A percentile compares a stretch with the other conserved stretches of the same genome.
phyloP scores from a whole-genome alignment of 2,113 vertebrate species.

The Eublepharis macularius region DNA sequence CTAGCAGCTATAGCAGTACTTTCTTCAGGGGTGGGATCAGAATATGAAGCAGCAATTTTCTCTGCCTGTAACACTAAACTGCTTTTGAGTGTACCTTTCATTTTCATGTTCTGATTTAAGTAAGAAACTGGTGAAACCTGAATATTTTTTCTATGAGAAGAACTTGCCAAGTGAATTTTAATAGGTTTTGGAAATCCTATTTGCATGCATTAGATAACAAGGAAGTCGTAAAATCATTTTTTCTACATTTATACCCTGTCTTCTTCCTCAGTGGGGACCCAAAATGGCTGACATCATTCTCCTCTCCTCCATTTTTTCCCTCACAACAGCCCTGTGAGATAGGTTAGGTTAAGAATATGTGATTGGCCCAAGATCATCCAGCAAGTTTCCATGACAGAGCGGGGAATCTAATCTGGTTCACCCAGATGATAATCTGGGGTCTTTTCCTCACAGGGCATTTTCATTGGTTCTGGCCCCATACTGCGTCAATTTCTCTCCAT shows the following conservation, averaged over 20 bases:
- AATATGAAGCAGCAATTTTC: not conserved
- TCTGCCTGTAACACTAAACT: not conserved
- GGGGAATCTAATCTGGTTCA: no score
- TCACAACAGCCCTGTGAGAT: no score
- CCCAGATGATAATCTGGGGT: no score
- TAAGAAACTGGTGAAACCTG: not conserved
- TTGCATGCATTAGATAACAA: not conserved
- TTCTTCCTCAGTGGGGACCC: no score
- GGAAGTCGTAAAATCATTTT: not conserved
- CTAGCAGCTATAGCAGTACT: not conserved
- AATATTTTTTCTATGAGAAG: not conserved
- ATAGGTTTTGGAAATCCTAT: not conserved
- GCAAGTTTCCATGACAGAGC: no score
- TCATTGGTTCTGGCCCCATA: no score
- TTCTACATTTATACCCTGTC: no score
- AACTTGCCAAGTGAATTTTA: not conserved
- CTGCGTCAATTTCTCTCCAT: no score
- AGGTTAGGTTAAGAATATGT: no score
- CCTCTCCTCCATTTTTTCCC: no score
- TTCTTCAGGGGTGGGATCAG: constrained; percentile 20
- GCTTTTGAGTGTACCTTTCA: not conserved
- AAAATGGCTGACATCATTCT: not conserved
- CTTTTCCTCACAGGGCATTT: no score
- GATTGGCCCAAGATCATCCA: no score
- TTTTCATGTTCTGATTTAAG: not conserved